Conservation (phyloP, 2,888 invertebrate genomes). For the Cybosia mesomella region DNA sequence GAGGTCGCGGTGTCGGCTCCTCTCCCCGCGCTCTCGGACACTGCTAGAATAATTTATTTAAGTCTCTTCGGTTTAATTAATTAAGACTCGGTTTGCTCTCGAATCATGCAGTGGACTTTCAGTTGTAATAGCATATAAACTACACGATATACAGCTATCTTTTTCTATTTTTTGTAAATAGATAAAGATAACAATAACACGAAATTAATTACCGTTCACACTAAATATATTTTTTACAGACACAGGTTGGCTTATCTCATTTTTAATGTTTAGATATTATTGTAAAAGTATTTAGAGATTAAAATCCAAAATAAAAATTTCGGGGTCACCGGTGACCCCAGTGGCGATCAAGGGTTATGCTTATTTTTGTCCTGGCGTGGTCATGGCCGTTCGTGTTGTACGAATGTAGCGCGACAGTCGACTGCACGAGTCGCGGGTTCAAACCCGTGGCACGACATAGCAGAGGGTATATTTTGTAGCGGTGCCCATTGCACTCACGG, state of each 20-base stretch:
- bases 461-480: conserved; percentile 69
- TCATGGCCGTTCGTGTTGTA: not conserved
- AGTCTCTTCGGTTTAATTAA: conserved; percentile 63
- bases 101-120: conserved; percentile 11
- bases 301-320: not conserved
- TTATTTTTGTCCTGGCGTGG: not conserved
- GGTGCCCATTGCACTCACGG: conserved; percentile 58
- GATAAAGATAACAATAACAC: not conserved
- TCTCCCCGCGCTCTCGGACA: conserved; percentile 44
- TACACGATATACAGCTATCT: not conserved
- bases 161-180: conserved; percentile 15
- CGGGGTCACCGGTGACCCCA: not conserved
- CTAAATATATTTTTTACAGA: not conserved
- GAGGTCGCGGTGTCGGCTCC: conserved; percentile 2
- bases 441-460: conserved; percentile 46
- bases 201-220: not conserved
- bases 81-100: conserved; percentile 64
- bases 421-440: conserved; percentile 11
- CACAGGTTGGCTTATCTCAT: not conserved
- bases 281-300: not conserved
- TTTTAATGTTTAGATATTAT: conserved; percentile 2
- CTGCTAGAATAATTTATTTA: conserved; percentile 57
- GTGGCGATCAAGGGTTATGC: not conserved
- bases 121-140: not conserved
- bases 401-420: not conserved